phyloP scores from a whole-genome alignment of 2,797 vertebrate species.

The Cygnus olor region DNA sequence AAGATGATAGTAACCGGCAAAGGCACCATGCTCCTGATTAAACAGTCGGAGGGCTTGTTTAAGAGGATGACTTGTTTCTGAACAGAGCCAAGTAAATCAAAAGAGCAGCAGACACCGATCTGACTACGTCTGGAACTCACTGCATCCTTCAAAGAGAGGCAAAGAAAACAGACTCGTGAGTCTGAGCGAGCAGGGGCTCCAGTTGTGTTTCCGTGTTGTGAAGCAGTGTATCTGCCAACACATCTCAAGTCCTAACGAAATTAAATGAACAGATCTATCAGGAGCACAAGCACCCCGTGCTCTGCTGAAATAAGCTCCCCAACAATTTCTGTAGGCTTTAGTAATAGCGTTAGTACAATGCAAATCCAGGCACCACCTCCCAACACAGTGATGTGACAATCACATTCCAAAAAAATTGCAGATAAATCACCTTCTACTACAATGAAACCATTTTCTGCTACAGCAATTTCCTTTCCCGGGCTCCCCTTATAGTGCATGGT shows the following conservation, averaged over 20 bases:
- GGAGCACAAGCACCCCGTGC: neutral
- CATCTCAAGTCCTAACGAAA: neutral
- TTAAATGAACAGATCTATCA: neutral
- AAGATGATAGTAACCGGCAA: conserved; percentile 48
- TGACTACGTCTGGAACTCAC: conserved; percentile 1
- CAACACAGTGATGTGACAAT: neutral
- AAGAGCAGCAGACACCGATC: conserved; percentile 27
- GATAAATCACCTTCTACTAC: neutral
- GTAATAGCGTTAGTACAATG: neutral
- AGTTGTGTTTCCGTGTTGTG: neutral
- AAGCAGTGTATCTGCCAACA: conserved; percentile 16
- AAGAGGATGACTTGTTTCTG: conserved; percentile 21
- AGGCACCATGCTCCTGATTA: conserved; percentile 57
- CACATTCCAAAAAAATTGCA: neutral
- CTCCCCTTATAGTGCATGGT: conserved; percentile 48
- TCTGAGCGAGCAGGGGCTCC: neutral
- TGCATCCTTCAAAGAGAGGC: neutral
- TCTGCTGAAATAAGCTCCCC: conserved; percentile 2
- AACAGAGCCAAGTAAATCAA: conserved; percentile 15
- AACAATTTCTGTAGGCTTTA: neutral
- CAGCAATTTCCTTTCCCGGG: conserved; percentile 1
- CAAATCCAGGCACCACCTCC: conserved; percentile 15
- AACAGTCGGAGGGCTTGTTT: neutral
- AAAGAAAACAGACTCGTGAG: neutral
- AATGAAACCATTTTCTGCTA: neutral